phyloP scores from a whole-genome alignment of 2,888 invertebrate genomes.

The Cantharis rufa region DNA sequence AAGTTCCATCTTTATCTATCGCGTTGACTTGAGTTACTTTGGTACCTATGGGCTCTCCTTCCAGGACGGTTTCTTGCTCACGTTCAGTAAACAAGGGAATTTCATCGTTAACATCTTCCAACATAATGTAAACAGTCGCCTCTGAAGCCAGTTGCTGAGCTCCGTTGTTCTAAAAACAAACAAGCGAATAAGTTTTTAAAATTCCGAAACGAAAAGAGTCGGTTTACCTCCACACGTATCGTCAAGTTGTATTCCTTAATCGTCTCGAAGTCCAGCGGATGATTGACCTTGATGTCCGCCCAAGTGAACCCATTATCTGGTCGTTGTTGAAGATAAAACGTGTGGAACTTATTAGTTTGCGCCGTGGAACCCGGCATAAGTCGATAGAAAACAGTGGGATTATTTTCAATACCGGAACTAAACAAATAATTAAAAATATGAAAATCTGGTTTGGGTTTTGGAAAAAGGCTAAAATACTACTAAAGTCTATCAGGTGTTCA shows the following conservation, averaged over 20 bases:
- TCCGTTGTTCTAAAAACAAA: constrained; percentile 79
- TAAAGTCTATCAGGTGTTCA: constrained; percentile 36
- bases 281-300: constrained; percentile 96
- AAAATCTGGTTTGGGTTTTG: not conserved
- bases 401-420: constrained; percentile 95
- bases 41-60: constrained; percentile 93
- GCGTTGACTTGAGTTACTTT: constrained; percentile 96
- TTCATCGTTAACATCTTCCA: constrained; percentile 97
- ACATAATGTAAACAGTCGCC: constrained; percentile 89
- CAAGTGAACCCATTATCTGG: constrained; percentile 91
- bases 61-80: constrained; percentile 92
- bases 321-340: constrained; percentile 93
- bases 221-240: constrained; percentile 88
- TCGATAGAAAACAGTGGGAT: constrained; percentile 93
- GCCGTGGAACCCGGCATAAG: constrained; percentile 95
- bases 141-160: constrained; percentile 94
- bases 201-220: not conserved
- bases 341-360: constrained; percentile 94
- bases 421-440: constrained; percentile 30
- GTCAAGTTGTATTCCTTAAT: constrained; percentile 95
- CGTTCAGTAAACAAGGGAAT: constrained; percentile 94
- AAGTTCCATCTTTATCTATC: constrained; percentile 93
- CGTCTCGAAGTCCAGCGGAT: constrained; percentile 91
- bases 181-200: constrained; percentile 2
- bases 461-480: constrained; percentile 21